Conservation (phyloP, 1,140 invertebrate genomes). For the Drosophila pseudoananassae region DNA sequence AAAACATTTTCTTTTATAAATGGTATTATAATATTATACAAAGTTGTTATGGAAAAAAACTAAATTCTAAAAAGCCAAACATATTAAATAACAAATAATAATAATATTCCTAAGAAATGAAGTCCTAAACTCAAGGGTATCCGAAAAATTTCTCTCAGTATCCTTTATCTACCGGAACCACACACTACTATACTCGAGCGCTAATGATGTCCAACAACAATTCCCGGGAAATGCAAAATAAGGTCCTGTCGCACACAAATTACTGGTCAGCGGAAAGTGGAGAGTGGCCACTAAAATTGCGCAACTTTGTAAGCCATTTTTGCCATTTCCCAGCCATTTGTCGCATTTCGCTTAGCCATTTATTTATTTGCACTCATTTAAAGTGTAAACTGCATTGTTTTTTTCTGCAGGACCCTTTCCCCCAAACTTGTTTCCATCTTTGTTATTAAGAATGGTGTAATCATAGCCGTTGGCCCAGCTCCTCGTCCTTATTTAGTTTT, state of each 20-base stretch:
- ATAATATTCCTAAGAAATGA: background rate
- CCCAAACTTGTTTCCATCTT: slow-evolving; percentile 48
- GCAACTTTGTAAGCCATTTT: slow-evolving; percentile 70
- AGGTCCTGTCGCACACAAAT: slow-evolving; percentile 53
- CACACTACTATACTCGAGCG: slow-evolving; percentile 45
- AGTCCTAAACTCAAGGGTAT: no score
- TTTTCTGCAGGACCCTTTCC: slow-evolving; percentile 4
- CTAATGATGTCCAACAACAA: slow-evolving; percentile 61
- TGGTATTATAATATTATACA: no score
- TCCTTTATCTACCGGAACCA: slow-evolving; percentile 47
- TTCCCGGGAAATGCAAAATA: slow-evolving; percentile 56
- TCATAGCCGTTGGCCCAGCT: slow-evolving; percentile 43
- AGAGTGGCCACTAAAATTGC: slow-evolving; percentile 44
- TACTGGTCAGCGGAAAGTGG: slow-evolving; percentile 42
- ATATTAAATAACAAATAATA: background rate
- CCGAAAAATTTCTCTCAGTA: slow-evolving; percentile 24
- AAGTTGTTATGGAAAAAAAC: no score
- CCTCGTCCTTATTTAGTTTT: slow-evolving; percentile 10
- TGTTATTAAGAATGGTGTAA: slow-evolving; percentile 77
- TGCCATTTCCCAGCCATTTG: slow-evolving; percentile 58
- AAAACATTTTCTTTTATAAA: no score
- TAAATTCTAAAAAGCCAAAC: no score
- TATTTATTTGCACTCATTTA: slow-evolving; percentile 78
- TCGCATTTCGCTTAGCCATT: slow-evolving; percentile 74
- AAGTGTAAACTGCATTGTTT: slow-evolving; percentile 57